Base-by-base conservation (phyloP, 2,888 invertebrate species). In the Cantharis rustica region DNA sequence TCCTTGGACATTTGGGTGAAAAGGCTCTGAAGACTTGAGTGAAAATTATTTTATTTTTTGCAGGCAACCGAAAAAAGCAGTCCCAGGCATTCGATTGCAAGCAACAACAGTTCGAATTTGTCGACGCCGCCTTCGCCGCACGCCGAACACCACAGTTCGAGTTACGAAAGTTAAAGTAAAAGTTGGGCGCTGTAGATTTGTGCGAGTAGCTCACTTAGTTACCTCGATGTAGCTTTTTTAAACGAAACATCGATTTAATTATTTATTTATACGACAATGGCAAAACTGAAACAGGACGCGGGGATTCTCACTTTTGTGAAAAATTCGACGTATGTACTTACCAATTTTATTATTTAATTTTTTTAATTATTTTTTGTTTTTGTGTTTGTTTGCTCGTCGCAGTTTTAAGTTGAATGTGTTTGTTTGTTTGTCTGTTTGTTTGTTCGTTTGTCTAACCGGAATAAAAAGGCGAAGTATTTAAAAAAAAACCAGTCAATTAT, bases 71-170 rank as follows among this genome's bases (percentile, higher is more conserved):
- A 88, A 81, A 86, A 87, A 82, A 84, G 86, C 77, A 93, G 93
- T 86, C 93, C 93, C 64, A 90, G 93, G 76, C 93, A 93, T 86
- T 94, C 93, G 75, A 91, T 93, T 84, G 93, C 93, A 76, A 93
- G 93, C 79, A 93, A 93, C 88, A 93, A 93, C 86, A 93, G 93
- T 89, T 93, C 93, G 83, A 93, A 93, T 87, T 90, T 93, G 82
- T 93, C 93, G 80, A 93, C 93, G 68, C 93, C 93, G 71, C 93
- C 93, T 69, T 93, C 92, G 84, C 93, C 93, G 76, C 91, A 92
- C 82, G 91, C 92, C 79, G 92, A 92, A 85, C 92, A 92, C 83
- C 90, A 90, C 83, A 92, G 92, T 84, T 92, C 92, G 70, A 92
- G 92, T 84, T 92, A 92, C 83, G 92, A 92, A 86, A 92, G 92